Evolutionary conservation across 2,797 vertebrate genomes (phyloP), one percentile per base, ranked within the genome.

Genomic region (Danio tinwini): DNA sequence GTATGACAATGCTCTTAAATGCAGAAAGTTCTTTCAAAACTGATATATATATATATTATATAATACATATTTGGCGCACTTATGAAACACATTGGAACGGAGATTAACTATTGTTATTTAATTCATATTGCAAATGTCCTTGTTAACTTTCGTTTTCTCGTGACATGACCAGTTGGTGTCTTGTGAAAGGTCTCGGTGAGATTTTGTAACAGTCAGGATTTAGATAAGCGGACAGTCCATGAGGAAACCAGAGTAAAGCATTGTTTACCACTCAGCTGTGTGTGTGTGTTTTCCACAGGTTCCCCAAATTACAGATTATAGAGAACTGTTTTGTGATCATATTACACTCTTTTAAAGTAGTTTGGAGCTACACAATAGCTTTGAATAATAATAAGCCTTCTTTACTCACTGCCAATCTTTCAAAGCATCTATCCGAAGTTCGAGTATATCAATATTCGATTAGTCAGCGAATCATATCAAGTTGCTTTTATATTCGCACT

Each of bases 101-200:
- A 47, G 40, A 45, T 44, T 44, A 40, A 50, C 21, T 7, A 2
- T 29, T 61, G 12, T 40, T 39, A 4, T 3, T 39, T n/a, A 0
- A 49, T 13, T 62, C 21, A 3, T 10, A 45, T 6, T 12, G 16
- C 37, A 17, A n/a, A 65, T 45, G 14, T 37, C 45, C 12, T 49
- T 6, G 9, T 14, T 63, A 64, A 72, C 68, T 72, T 72, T 72
- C 40, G 68, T 37, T 73, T 73, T 56, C 37, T 39, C 5, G 0
- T 61, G 29, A 13, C 0, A 2, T 16, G 19, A 16, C 7, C 8
- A 29, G 14, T 11, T 4, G 12, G 5, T 19, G 12, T n/a, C 14
- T 56, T 17, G 44, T 19, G 39, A 55, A 55, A 74, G 29, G 4
- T 62, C 10, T 21, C 13, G 40, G 9, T 47, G 39, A 7, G 37